These are phyloP conservation scores for Rhea pennata DNA, from an alignment of 2,113 vertebrate species.

Conservation along the genomic window DNA sequence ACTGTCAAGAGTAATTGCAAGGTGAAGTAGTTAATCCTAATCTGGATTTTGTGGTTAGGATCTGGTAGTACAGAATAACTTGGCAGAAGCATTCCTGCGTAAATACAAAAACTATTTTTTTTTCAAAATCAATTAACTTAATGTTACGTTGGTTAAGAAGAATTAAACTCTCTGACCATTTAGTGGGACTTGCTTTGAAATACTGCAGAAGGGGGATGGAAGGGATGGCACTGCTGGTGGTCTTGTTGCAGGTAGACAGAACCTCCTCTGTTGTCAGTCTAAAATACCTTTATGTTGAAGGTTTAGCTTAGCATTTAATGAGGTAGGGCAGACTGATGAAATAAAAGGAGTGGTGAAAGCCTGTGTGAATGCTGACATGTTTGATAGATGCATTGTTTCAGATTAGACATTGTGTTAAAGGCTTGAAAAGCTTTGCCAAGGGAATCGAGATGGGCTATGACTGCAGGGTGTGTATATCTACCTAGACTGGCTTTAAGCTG, in stretches of 20 bases:
- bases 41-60: conserved; percentile 17
- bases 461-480: not conserved
- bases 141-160: not conserved
- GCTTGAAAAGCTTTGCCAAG: not conserved
- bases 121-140: not conserved
- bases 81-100: not conserved
- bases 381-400: not conserved
- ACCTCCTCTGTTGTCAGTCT: not conserved
- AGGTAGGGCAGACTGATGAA: not conserved
- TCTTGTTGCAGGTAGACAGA: not conserved
- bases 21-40: not conserved
- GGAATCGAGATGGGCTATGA: not conserved
- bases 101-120: not conserved
- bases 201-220: not conserved
- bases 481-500: not conserved
- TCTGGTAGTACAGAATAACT: not conserved
- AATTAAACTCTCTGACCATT: not conserved
- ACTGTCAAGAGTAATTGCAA: not conserved
- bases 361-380: not conserved
- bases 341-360: not conserved
- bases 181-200: not conserved
- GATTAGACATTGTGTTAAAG: not conserved
- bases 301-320: not conserved
- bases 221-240: not conserved
- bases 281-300: rapidly evolving